Conservation (phyloP, 2,797 vertebrate species). For the Oreonectes daqikongensis region DNA sequence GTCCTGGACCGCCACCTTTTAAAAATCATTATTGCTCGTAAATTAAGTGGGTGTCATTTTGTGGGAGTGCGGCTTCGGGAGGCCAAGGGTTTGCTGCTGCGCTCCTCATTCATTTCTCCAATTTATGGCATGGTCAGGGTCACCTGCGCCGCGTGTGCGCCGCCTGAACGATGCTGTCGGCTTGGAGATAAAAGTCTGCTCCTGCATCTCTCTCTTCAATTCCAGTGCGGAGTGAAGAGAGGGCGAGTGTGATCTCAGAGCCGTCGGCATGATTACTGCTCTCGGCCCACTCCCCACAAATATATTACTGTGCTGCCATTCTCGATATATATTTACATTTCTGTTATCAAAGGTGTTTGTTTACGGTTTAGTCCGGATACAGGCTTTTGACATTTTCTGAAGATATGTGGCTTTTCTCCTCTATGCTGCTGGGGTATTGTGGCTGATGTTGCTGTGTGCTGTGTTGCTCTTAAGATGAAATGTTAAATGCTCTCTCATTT, state of each 20-base stretch:
- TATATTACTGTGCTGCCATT: constrained; percentile 16
- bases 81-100: constrained; percentile 20
- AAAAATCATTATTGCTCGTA: constrained; percentile 62
- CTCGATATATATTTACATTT: not conserved
- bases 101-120: constrained; percentile 42
- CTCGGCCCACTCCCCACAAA: not conserved
- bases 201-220: constrained; percentile 38
- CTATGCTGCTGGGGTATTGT: too few species aligned
- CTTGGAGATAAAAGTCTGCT: constrained; percentile 36
- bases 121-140: constrained; percentile 26
- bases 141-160: not conserved
- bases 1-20: constrained; percentile 57
- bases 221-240: constrained; percentile 7
- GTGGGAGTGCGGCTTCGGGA: constrained; percentile 22
- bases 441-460: too few species aligned
- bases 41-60: constrained; percentile 62
- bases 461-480: too few species aligned
- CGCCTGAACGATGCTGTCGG: not conserved
- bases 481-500: too few species aligned
- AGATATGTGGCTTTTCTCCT: too few species aligned
- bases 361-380: too few species aligned
- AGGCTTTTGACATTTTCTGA: not conserved
- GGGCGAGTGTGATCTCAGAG: constrained; percentile 20
- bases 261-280: constrained; percentile 23
- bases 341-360: not conserved